These are phyloP conservation scores for Corythoichthys haematopterus DNA, from an alignment of 2,113 vertebrate species.

Conservation along the genomic window DNA sequence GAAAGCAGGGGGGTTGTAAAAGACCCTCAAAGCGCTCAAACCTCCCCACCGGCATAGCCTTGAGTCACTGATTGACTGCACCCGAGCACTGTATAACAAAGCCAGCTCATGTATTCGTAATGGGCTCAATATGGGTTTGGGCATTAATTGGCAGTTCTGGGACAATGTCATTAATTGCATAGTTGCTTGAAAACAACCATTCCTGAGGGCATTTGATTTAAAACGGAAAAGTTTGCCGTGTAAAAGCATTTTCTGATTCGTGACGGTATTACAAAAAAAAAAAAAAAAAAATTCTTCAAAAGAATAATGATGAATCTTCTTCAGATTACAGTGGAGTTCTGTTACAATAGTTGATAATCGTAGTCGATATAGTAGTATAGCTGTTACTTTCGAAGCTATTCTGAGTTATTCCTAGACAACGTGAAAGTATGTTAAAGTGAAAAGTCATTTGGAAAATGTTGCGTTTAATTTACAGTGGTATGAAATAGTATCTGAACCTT, in stretches of 20 bases:
- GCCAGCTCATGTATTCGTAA: conserved; percentile 54
- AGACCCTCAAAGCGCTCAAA: conserved; percentile 51
- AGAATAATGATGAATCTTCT: no score
- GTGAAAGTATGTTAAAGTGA: no score
- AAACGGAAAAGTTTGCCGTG: neutral
- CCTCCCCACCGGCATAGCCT: conserved; percentile 59
- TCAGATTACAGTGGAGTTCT: neutral
- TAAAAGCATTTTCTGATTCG: neutral
- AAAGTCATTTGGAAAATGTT: no score
- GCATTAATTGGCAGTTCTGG: conserved; percentile 28
- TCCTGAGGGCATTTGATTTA: conserved; percentile 12
- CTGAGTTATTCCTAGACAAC: no score
- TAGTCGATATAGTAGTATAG: no score
- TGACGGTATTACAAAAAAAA: neutral
- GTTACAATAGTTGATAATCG: neutral
- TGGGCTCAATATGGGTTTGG: conserved; percentile 29
- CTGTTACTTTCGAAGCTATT: no score
- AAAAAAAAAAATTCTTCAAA: neutral
- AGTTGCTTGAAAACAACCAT: neutral
- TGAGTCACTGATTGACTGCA: conserved; percentile 68
- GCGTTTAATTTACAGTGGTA: no score
- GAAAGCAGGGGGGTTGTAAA: conserved; percentile 51
- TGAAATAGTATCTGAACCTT: no score
- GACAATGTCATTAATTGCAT: conserved; percentile 27
- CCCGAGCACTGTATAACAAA: conserved; percentile 55